phyloP scores from a whole-genome alignment of 37 sponge, comb jelly and placozoan species.

The Halichondria panicea region DNA sequence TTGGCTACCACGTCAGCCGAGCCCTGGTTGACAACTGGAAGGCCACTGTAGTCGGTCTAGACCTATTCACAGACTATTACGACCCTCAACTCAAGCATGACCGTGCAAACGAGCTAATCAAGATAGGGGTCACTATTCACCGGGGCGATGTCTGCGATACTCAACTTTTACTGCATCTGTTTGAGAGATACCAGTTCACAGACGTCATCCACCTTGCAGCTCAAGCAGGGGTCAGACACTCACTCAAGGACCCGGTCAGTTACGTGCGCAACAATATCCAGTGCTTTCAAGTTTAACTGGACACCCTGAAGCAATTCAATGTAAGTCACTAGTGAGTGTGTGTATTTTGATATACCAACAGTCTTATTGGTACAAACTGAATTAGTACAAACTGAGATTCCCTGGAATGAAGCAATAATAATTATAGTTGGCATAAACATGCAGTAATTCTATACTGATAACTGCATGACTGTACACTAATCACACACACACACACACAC shows the following conservation, averaged over 20 bases:
- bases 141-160: conserved; percentile 69
- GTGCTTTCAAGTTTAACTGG: conserved; percentile 57
- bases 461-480: background rate
- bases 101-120: conserved; percentile 34
- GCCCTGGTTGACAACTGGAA: conserved; percentile 4
- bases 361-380: too few relatives aligned
- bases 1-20: conserved; percentile 61
- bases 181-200: conserved; percentile 41
- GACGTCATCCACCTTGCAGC: conserved; percentile 81
- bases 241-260: conserved; percentile 42
- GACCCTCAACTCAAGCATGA: conserved; percentile 48
- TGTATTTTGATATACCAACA: too few relatives aligned
- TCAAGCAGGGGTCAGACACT: conserved; percentile 69
- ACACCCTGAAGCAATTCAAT: conserved; percentile 29
- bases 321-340: too few relatives aligned
- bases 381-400: too few relatives aligned
- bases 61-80: conserved; percentile 59
- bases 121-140: conserved; percentile 39
- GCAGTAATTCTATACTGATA: too few relatives aligned
- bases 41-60: conserved; percentile 50
- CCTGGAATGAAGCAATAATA: too few relatives aligned
- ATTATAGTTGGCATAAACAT: too few relatives aligned
- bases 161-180: conserved; percentile 24
- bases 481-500: conserved; percentile 33
- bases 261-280: conserved; percentile 51